These are phyloP conservation scores for Helarctos malayanus DNA, from an alignment of 2,797 vertebrate species.

Conservation along the genomic window DNA sequence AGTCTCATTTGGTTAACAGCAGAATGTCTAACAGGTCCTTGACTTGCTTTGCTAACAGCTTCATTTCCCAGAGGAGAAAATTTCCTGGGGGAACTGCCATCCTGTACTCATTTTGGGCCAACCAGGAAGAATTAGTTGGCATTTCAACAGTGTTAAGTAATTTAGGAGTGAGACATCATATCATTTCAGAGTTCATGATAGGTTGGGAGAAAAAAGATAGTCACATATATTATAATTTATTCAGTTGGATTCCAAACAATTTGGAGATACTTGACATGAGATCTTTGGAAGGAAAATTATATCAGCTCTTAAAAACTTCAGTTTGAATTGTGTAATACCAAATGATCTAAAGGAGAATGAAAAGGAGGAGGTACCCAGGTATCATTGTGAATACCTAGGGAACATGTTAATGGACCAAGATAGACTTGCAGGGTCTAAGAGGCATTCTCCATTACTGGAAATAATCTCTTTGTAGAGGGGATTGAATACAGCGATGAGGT, in stretches of 20 bases:
- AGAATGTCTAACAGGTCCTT: slow-evolving; percentile 74
- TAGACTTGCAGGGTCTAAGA: neutral
- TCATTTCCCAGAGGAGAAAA: slow-evolving; percentile 69
- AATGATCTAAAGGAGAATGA: neutral
- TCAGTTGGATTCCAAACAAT: slow-evolving; percentile 61
- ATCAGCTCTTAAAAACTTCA: slow-evolving; percentile 38
- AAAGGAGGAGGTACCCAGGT: neutral
- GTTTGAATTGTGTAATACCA: neutral
- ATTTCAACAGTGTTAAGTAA: slow-evolving; percentile 54
- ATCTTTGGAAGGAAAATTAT: slow-evolving; percentile 51
- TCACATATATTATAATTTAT: slow-evolving; percentile 49
- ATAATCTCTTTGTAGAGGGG: neutral
- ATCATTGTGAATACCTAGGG: neutral
- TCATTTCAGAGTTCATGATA: slow-evolving; percentile 63
- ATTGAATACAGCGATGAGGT: neutral
- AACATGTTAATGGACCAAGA: neutral
- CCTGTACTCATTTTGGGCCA: slow-evolving; percentile 66
- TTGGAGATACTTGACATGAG: slow-evolving; percentile 41
- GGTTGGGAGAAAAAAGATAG: slow-evolving; percentile 42
- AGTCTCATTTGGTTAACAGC: slow-evolving; percentile 76
- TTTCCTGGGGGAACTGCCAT: slow-evolving; percentile 55
- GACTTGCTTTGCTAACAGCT: slow-evolving; percentile 75
- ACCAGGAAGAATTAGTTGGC: slow-evolving; percentile 66
- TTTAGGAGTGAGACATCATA: slow-evolving; percentile 61
- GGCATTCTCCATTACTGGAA: neutral